Percentiles rank a stretch among this genome's conserved stretches.
phyloP scores from a whole-genome alignment of 2,113 vertebrate genomes.

The Rhegmatorhina hoffmannsi region DNA sequence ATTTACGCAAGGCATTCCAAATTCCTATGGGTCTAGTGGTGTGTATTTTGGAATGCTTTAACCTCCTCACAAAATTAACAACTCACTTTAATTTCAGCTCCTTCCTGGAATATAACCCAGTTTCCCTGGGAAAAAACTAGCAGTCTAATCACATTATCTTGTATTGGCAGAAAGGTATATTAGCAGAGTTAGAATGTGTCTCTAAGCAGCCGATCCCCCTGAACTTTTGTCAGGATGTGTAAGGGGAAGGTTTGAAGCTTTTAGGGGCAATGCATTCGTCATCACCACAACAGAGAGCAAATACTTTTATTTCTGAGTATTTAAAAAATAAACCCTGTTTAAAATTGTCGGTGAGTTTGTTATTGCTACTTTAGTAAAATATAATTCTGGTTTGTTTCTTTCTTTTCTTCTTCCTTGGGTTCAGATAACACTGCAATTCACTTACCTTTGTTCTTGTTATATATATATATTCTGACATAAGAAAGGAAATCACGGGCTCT shows the following conservation, averaged over 20 bases:
- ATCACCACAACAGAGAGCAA: neutral
- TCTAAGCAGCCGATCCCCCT: neutral
- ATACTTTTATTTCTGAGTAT: neutral
- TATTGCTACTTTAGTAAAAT: neutral
- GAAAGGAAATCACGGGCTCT: neutral
- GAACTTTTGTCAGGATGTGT: neutral
- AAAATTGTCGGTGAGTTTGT: neutral
- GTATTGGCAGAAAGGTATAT: neutral
- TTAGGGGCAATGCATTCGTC: neutral
- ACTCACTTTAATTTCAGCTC: neutral
- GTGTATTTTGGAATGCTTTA: conserved; percentile 29
- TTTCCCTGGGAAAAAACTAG: neutral
- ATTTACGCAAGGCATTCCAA: neutral
- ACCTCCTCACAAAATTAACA: neutral
- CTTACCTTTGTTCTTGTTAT: neutral
- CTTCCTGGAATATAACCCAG: neutral
- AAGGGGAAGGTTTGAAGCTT: neutral
- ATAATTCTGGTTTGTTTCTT: neutral
- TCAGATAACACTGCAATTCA: neutral
- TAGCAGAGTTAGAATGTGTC: neutral
- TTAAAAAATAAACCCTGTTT: neutral
- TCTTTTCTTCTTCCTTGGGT: neutral
- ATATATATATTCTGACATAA: neutral
- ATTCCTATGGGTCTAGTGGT: neutral
- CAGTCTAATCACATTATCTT: neutral